A percentile compares a stretch with the other conserved stretches of the same genome.
Evolutionary conservation across 1,140 invertebrate genomes (phyloP).

Genomic region (Penaeus japonicus): DNA sequence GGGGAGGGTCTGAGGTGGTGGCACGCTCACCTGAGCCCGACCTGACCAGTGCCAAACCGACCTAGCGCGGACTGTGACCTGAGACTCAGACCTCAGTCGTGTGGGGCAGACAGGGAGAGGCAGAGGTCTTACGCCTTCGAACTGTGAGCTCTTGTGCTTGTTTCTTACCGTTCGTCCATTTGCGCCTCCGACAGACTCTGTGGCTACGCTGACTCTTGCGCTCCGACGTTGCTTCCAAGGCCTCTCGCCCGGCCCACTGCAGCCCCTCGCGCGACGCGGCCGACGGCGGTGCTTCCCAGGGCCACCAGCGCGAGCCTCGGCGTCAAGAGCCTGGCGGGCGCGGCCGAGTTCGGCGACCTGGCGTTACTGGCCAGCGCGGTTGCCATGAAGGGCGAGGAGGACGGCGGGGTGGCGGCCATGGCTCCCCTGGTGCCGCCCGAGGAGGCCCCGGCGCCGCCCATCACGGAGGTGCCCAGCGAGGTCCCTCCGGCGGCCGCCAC

Average conservation of each 20-base stretch:
- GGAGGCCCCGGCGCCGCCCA: constrained; percentile 24
- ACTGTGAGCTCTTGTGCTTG: neutral
- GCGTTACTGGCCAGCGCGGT: constrained; percentile 52
- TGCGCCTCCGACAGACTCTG: neutral
- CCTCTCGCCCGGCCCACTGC: neutral
- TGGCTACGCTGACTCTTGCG: neutral
- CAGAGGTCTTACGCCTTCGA: no score
- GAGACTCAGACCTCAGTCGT: constrained; percentile 26
- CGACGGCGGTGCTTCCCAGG: neutral
- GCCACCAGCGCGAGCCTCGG: constrained; percentile 22
- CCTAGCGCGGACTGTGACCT: constrained; percentile 46
- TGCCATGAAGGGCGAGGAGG: constrained; percentile 54
- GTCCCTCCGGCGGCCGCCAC: neutral
- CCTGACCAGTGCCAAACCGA: constrained; percentile 54
- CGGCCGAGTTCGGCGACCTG: constrained; percentile 55
- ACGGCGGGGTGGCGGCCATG: constrained; percentile 41
- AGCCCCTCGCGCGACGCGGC: neutral
- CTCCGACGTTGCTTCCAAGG: neutral
- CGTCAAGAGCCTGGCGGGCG: constrained; percentile 44
- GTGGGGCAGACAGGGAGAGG: constrained; percentile 1
- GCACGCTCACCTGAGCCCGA: constrained; percentile 48
- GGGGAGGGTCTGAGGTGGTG: constrained; percentile 14
- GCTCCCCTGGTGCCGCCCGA: constrained; percentile 43
- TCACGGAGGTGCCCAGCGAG: constrained; percentile 38
- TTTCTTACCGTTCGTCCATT: neutral